Evolutionary conservation across 2,888 invertebrate genomes (phyloP).

Genomic region (Caenorhabditis afra): DNA sequence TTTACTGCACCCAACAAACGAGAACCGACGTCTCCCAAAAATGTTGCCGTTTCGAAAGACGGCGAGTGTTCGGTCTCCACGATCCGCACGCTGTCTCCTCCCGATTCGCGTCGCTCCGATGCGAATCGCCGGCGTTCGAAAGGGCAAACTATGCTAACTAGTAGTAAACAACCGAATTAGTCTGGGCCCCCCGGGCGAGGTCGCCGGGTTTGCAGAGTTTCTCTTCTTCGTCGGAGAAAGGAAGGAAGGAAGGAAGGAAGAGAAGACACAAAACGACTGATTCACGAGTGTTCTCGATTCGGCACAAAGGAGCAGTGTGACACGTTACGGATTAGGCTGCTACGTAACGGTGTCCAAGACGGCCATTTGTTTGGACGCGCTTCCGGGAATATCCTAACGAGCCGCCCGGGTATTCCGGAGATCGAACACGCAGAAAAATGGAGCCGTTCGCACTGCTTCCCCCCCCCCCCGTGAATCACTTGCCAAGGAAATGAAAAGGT

Average conservation of each 20-base stretch:
- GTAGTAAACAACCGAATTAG: constrained; percentile 53
- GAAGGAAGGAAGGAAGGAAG: constrained; percentile 10
- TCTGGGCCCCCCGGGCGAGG: constrained; percentile 20
- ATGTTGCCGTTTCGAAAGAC: constrained; percentile 27
- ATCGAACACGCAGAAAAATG: background rate
- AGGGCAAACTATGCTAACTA: constrained; percentile 39
- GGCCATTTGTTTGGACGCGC: background rate
- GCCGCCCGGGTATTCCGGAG: background rate
- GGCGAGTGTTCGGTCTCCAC: constrained; percentile 14
- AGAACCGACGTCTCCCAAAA: constrained; percentile 14
- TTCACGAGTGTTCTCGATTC: constrained; percentile 1
- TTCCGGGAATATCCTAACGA: no score
- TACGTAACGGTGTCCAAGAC: background rate
- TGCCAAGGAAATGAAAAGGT: constrained; percentile 15
- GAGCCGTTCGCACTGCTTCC: background rate
- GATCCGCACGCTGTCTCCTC: background rate
- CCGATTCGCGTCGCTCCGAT: background rate
- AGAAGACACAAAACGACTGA: constrained; percentile 18
- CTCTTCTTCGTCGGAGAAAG: constrained; percentile 15
- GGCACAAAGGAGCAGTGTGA: background rate
- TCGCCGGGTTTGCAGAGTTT: constrained; percentile 32
- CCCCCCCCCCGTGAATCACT: background rate
- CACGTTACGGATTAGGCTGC: background rate
- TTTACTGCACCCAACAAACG: constrained; percentile 3
- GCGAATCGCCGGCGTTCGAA: constrained; percentile 21